Evolutionary conservation across 1,140 invertebrate species (phyloP), one percentile per base, ranked within the genome.

Genomic region (Drosophila ohnishii): DNA sequence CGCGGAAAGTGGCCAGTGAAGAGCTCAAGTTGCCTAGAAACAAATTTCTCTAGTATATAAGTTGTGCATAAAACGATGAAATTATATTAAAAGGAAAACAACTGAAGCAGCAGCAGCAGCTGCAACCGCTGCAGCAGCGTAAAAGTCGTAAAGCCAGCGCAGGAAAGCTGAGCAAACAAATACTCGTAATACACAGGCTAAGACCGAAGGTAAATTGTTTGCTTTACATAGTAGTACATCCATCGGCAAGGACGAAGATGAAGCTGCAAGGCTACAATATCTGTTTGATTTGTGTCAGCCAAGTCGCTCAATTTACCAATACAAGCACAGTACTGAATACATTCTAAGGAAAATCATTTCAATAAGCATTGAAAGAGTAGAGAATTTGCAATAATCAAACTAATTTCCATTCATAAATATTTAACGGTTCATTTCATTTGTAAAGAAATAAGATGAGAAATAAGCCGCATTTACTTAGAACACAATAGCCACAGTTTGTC

Each of bases 141-240:
- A 70, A 71, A 71, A 69, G 64, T 48, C 51, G 19, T 47, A 75
- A 66, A 69, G 48, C 30, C 59, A 77, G 32, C 56, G 45, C 56
- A 48, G 72, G 50, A 73, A 81, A 61, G 45, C 57, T 63, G 59
- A n/a, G 59, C 45, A 72, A 84, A 80, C 66, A 61, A 85, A 70
- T 85, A 66, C 34, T n/a, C 13, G 32, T 35, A 35, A 35, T 53
- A 60, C 58, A 28, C 61, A 62, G 58, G 30, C 60, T 47, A 70
- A 53, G 40, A 44, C 55, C 45, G 47, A 35, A 80, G 60, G 81
- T 69, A 65, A 80, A 85, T 77, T 80, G 62, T 69, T 58, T 66
- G 61, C 63, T 34, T 45, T 58, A 1, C 14, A 35, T 13, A 13
- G 44, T 9, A 34, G 16, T 25, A 40, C 51, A 32, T 32, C 13